phyloP scores from a whole-genome alignment of 2,113 vertebrate species.

The Hemichromis elongatus region DNA sequence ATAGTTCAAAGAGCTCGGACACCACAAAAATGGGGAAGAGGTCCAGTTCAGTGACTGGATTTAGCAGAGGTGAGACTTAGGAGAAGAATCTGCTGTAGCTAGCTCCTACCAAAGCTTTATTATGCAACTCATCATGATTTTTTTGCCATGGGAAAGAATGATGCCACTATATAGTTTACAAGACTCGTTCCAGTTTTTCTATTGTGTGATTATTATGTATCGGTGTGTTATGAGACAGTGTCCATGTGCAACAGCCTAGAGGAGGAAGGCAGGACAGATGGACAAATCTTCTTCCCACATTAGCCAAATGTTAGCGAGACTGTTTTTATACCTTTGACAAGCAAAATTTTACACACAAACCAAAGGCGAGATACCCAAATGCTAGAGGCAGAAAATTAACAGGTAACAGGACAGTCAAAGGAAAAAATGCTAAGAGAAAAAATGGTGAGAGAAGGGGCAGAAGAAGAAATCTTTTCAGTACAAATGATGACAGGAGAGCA shows the following conservation, averaged over 20 bases:
- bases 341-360: background rate
- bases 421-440: background rate
- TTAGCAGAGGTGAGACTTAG: background rate
- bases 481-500: background rate
- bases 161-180: background rate
- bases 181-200: background rate
- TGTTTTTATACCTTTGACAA: background rate
- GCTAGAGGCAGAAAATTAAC: no score
- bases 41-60: background rate
- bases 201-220: background rate
- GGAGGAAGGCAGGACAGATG: background rate
- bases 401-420: no score
- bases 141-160: background rate
- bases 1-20: background rate
- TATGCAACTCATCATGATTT: background rate
- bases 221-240: background rate
- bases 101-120: background rate
- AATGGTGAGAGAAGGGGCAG: background rate
- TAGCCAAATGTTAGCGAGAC: background rate
- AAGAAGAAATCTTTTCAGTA: background rate
- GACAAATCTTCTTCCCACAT: background rate
- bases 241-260: background rate
- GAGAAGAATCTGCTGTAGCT: background rate
- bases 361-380: background rate
- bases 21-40: background rate